phyloP scores from a whole-genome alignment of 2,113 vertebrate species.

The Chrysemys picta region DNA sequence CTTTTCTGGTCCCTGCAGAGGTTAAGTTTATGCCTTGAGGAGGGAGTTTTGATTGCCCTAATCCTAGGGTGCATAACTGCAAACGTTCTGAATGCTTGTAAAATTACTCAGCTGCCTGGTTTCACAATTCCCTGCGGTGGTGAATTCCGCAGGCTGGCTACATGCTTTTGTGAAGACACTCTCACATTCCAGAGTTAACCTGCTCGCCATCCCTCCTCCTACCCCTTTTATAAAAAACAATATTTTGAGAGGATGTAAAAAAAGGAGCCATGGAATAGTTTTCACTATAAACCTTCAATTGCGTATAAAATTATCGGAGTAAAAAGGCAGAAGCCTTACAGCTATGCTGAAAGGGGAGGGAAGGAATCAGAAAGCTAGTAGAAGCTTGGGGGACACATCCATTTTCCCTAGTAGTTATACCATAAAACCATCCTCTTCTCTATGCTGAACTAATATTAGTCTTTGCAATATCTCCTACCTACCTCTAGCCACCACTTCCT shows the following conservation, averaged over 20 bases:
- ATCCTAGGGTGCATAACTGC: not conserved
- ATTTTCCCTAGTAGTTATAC: not conserved
- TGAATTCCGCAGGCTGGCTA: not conserved
- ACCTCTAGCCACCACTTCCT: rapidly evolving
- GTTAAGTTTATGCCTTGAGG: not conserved
- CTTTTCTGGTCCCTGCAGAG: not conserved
- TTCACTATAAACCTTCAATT: not conserved
- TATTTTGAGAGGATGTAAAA: not conserved
- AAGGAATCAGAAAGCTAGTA: not conserved
- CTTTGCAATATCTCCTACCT: not conserved
- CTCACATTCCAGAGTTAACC: not conserved
- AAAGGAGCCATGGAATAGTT: not conserved
- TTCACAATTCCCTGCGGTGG: not conserved
- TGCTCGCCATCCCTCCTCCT: not conserved
- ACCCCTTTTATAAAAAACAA: not conserved
- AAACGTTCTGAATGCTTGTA: not conserved
- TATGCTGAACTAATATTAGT: not conserved
- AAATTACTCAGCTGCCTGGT: not conserved
- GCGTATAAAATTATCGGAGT: not conserved
- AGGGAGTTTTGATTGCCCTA: not conserved
- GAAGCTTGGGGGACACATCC: not conserved
- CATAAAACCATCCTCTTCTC: not conserved
- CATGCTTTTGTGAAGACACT: not conserved
- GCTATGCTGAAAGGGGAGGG: not conserved
- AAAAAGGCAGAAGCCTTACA: not conserved